Percentiles rank a stretch among this genome's conserved stretches.
These are phyloP conservation scores for Netelia fuscicornis DNA, from an alignment of 2,888 invertebrate genomes.

Conservation along the genomic window DNA sequence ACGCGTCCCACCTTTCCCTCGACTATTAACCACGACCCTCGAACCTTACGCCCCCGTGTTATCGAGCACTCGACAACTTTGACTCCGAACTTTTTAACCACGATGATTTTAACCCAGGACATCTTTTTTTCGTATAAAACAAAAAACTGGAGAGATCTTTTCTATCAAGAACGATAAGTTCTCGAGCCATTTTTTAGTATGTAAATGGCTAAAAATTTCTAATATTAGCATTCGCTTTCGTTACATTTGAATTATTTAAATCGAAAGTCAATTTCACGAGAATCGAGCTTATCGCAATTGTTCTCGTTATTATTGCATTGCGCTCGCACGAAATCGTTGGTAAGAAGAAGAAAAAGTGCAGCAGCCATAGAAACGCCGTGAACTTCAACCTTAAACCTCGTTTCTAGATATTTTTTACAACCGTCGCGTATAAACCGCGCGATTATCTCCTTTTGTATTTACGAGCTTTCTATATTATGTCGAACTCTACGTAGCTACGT, in stretches of 20 bases:
- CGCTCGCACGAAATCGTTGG: not conserved
- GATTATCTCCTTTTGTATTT: conserved; percentile 24
- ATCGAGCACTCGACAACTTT: conserved; percentile 24
- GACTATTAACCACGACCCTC: not conserved
- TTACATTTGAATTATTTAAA: no score
- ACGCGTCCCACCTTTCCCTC: not conserved
- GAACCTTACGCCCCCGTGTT: not conserved
- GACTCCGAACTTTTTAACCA: not conserved
- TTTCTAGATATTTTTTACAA: not conserved
- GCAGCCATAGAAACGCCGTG: not conserved
- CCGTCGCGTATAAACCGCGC: not conserved
- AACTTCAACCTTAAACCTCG: not conserved
- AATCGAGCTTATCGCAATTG: not conserved
- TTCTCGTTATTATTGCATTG: not conserved
- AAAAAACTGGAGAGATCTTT: no score
- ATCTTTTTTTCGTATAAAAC: no score
- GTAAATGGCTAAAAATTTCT: no score
- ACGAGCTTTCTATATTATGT: conserved; percentile 60
- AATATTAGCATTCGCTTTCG: no score
- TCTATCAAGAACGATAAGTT: no score
- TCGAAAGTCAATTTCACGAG: no score
- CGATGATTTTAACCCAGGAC: not conserved
- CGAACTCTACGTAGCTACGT: conserved; percentile 20
- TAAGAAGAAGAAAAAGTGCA: not conserved
- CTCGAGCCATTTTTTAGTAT: no score